Evolutionary conservation across 2,888 invertebrate genomes (phyloP), one percentile per base, ranked within the genome.

Genomic region (Oscheius sp.): DNA sequence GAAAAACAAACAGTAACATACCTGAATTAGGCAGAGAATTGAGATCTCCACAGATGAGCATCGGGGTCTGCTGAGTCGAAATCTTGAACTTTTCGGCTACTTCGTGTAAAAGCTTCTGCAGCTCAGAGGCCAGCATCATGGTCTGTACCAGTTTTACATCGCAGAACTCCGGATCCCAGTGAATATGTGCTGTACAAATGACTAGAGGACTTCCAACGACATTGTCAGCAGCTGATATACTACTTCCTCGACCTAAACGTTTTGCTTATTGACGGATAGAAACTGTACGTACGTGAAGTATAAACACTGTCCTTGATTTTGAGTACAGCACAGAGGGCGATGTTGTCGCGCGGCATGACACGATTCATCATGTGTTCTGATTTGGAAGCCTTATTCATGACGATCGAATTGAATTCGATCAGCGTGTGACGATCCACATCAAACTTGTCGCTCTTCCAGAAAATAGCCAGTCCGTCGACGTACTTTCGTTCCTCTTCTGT

Each of bases 111-210:
- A 74, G 57, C 42, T 68, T 66, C n/a, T 74, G 59, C 85, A 99
- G 92, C 90, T 98, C 97, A 90, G 95, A 94, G 91, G 96, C 94
- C 84, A 99, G 91, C 96, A 99, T 97, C 94, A 98, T 96, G 50
- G 96, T 96, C 91, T 99, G 99, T 82, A 99, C 96, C 62, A 99
- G 92, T 91, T 99, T 99, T 63, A 99, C 99, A 91, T 99, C 99
- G 90, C 97, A 96, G 91, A 94, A 98, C 91, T 99, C 97, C 0
- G 99, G 99, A 92, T 99, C 98, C 99, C 99, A 99, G 91, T 99
- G 98, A 87, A 99, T 96, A 91, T 99, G 99, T 50, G 98, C 97
- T 47, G 97, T 99, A 90, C 97, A 96, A 70, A 99, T 96, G 77
- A 98, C 92, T 78, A 99, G 92, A 32, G 95, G 95, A 93, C 93